These are phyloP conservation scores for Sylvia atricapilla DNA, from an alignment of 2,113 vertebrate genomes.

Conservation along the genomic window DNA sequence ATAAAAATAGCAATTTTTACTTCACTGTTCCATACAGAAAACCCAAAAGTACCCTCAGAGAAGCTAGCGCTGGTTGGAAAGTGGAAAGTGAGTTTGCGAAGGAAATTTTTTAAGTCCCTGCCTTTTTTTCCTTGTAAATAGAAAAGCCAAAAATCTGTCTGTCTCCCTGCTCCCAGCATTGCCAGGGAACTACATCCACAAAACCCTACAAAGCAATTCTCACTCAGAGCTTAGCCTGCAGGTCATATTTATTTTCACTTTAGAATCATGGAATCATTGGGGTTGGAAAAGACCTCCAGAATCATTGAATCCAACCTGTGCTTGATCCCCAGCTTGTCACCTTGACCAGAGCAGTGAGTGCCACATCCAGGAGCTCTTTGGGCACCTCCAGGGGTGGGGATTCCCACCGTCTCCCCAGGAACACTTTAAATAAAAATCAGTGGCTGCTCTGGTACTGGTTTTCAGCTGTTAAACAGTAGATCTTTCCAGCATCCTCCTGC, in stretches of 20 bases:
- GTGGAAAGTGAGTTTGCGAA: background rate
- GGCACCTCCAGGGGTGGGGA: background rate
- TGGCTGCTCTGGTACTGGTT: background rate
- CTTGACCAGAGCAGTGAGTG: background rate
- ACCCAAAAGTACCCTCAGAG: background rate
- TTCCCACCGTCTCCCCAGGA: background rate
- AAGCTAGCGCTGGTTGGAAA: background rate
- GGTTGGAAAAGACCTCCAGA: background rate
- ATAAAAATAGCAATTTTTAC: background rate
- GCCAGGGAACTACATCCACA: background rate
- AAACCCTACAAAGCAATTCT: background rate
- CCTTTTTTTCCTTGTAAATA: background rate
- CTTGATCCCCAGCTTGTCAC: background rate
- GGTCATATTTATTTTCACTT: background rate
- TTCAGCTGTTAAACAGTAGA: background rate
- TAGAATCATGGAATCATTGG: background rate
- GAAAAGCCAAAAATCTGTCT: background rate
- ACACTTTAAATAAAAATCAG: background rate
- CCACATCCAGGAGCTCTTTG: accelerated
- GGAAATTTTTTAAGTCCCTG: background rate
- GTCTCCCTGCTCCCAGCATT: background rate
- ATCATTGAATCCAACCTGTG: background rate
- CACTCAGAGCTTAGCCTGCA: background rate
- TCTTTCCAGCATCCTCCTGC: background rate
- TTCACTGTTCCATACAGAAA: background rate